These are phyloP conservation scores for Myanophis thanlyinensis DNA, from an alignment of 2,113 vertebrate genomes.

Conservation along the genomic window DNA sequence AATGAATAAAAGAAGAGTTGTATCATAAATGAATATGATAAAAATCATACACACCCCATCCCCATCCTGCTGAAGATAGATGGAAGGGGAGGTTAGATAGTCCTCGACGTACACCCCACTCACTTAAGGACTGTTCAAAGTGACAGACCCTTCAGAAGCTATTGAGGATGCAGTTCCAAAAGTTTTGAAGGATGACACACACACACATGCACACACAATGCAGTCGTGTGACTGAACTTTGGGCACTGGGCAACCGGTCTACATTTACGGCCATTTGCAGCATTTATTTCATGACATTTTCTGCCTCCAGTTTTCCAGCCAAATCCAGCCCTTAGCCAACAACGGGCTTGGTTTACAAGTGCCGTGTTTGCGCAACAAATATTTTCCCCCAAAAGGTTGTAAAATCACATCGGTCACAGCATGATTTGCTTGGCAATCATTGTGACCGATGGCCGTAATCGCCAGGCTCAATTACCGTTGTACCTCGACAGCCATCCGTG, in stretches of 20 bases:
- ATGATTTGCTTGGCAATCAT: neutral
- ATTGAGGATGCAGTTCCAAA: too few relatives aligned
- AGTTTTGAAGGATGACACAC: too few relatives aligned
- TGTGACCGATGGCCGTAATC: rapidly evolving
- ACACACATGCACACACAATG: too few relatives aligned
- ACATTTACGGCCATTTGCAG: neutral
- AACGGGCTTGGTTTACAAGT: too few relatives aligned
- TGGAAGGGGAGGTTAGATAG: neutral
- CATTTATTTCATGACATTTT: too few relatives aligned
- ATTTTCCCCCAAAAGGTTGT: neutral
- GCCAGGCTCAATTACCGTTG: neutral
- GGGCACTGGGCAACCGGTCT: neutral
- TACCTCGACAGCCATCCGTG: neutral
- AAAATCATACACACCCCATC: too few relatives aligned
- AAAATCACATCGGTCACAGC: neutral
- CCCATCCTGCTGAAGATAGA: too few relatives aligned
- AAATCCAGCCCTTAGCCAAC: too few relatives aligned
- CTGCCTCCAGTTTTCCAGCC: too few relatives aligned
- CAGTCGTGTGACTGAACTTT: neutral
- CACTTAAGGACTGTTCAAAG: neutral
- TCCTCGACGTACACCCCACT: neutral
- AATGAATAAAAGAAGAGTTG: too few relatives aligned
- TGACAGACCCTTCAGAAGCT: neutral
- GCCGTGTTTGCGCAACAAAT: too few relatives aligned
- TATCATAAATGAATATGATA: too few relatives aligned